Percentiles rank a stretch among this genome's conserved stretches.
Conservation (phyloP, 2,797 vertebrate species). For the Australoheros facetus region DNA sequence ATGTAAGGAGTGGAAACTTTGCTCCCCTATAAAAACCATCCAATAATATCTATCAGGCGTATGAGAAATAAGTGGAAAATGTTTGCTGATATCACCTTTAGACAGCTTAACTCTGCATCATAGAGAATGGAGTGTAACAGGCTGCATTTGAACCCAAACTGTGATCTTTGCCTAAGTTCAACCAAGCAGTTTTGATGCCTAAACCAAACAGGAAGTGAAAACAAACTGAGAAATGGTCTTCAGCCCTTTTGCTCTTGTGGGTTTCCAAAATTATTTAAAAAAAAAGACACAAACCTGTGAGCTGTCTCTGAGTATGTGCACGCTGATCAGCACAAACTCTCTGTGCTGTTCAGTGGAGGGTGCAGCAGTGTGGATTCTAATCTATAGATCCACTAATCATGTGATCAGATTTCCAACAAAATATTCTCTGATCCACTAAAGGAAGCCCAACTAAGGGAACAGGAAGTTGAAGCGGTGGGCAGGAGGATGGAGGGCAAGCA, state of each 20-base stretch:
- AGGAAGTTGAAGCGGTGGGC: constrained; percentile 8
- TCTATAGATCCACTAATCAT: constrained; percentile 2
- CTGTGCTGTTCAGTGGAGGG: background rate
- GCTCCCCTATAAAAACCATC: background rate
- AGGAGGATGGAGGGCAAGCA: background rate
- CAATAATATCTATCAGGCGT: background rate
- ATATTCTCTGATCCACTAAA: constrained; percentile 16
- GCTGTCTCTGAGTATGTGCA: background rate
- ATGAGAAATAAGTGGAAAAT: too few relatives aligned
- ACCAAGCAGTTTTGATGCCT: too few relatives aligned
- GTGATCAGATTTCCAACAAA: constrained; percentile 3
- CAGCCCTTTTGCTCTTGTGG: too few relatives aligned
- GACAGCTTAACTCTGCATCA: too few relatives aligned
- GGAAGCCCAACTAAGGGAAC: constrained; percentile 21
- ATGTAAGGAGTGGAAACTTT: background rate
- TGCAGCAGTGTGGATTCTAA: background rate
- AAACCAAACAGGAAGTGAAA: too few relatives aligned
- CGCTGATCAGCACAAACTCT: background rate
- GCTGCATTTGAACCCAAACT: too few relatives aligned
- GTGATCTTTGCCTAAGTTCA: too few relatives aligned
- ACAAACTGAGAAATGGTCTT: too few relatives aligned
- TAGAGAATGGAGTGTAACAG: too few relatives aligned
- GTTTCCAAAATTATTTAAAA: too few relatives aligned
- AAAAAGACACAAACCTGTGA: too few relatives aligned
- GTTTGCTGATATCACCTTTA: too few relatives aligned